phyloP scores from a whole-genome alignment of 2,113 vertebrate genomes.

The Campylomormyrus tamandua region DNA sequence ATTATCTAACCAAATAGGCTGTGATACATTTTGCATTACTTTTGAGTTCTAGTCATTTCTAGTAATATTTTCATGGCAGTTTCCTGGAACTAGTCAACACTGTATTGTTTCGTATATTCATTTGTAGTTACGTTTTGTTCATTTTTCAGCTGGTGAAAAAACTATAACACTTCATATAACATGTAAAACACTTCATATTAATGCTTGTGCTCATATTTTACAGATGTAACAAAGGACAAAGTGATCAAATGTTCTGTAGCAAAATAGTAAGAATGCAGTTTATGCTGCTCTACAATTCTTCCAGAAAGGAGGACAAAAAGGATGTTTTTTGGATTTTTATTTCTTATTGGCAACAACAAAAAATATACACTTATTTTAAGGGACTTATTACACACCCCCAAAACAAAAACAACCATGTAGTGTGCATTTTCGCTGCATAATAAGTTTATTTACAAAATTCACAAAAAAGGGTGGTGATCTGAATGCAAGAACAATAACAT shows the following conservation, averaged over 20 bases:
- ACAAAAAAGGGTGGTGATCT: slow-evolving; percentile 4
- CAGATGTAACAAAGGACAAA: not conserved
- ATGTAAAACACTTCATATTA: not conserved
- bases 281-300: not conserved
- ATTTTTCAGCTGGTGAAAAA: not conserved
- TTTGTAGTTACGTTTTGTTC: not conserved
- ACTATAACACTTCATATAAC: not conserved
- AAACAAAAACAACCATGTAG: slow-evolving; percentile 17
- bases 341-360: slow-evolving; percentile 28
- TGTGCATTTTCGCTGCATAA: slow-evolving; percentile 20
- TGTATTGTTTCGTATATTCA: not conserved
- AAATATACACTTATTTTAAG: slow-evolving; percentile 21
- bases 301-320: not conserved
- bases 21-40: not conserved
- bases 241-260: not conserved
- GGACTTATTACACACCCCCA: not conserved
- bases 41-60: not conserved
- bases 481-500: not conserved
- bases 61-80: not conserved
- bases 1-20: not conserved
- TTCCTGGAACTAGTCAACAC: not conserved
- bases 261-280: not conserved
- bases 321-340: not conserved
- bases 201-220: not conserved
- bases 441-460: slow-evolving; percentile 24